Conservation (phyloP, 2,888 invertebrate genomes). For the Drosophila rubida region DNA sequence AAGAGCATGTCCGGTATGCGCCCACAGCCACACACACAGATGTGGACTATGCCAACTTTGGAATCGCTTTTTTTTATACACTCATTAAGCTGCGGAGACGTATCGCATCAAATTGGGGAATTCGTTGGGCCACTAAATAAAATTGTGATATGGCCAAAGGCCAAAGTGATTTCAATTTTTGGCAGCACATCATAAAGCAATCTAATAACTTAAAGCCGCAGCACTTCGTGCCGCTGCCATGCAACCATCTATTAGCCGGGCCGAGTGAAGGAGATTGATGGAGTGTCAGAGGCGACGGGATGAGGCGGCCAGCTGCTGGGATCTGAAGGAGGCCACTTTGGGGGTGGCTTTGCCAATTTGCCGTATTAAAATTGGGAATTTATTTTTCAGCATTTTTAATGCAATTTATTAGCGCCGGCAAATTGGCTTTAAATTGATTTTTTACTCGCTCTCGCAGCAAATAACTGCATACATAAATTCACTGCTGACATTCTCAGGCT, state of each 20-base stretch:
- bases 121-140: slow-evolving; percentile 17
- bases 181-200: slow-evolving; percentile 15
- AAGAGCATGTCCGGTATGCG: slow-evolving; percentile 59
- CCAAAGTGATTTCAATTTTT: slow-evolving; percentile 32
- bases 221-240: background rate
- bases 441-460: slow-evolving; percentile 14
- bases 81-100: slow-evolving; percentile 23
- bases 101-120: slow-evolving; percentile 25
- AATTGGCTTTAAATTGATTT: slow-evolving; percentile 77
- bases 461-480: slow-evolving; percentile 29
- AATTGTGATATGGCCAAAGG: slow-evolving; percentile 25
- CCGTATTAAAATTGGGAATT: slow-evolving; percentile 56
- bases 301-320: slow-evolving; percentile 9
- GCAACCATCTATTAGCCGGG: slow-evolving; percentile 1
- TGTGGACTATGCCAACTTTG: slow-evolving; percentile 18
- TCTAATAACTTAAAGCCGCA: slow-evolving; percentile 18
- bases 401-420: slow-evolving; percentile 72
- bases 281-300: slow-evolving; percentile 10
- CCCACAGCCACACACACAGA: slow-evolving; percentile 35
- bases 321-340: slow-evolving; percentile 8
- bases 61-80: slow-evolving; percentile 13
- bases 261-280: slow-evolving; percentile 55
- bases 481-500: slow-evolving; percentile 40
- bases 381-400: slow-evolving; percentile 69
- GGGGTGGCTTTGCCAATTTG: slow-evolving; percentile 45